Evolutionary conservation across 2,113 vertebrate genomes (phyloP), one percentile per base, ranked within the genome.

Genomic region (Tychaedon coryphoeus): DNA sequence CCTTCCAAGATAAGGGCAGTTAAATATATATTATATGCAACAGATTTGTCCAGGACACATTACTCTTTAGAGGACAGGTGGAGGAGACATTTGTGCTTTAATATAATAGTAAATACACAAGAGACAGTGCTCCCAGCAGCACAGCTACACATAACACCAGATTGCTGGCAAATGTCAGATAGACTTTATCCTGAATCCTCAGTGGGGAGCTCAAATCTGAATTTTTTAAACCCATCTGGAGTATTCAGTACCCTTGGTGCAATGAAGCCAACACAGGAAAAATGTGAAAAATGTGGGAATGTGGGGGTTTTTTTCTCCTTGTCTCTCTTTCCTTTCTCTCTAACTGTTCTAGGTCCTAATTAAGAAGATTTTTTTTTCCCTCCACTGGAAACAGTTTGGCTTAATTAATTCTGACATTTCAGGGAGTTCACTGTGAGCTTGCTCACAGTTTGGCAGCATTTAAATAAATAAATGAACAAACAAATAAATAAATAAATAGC

Each of bases 371-470:
- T 61, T 47, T 22, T 43, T 58, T 20, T 0, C 8, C 13, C 23
- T 64, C 18, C 64, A 81, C 5, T 62, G 43, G 79, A 92, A 80
- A 83, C 70, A 75, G 56, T 92, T 95, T 83, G 69, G 50, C 79
- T 94, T 97, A 97, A 97, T 34, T 66, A 92, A 62, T 92, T 88
- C 67, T 96, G 96, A 93, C 77, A 93, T 95, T 96, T 96, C 72
- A 88, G 88, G 64, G 70, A 79, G 47, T 28, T 54, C 45, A 80
- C n/a, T 71, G 48, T 31, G 61, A 96, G 61, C 43, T 75, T 94
- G 83, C 86, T 94, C 47, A 62, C 48, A 74, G 47, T 88, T 95
- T 78, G 82, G 36, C 34, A 82, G 34, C 69, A 93, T 62, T 92
- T 83, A 70, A 94, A 95, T 82, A 91, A 93, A 91, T 88, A 89